A percentile compares a stretch with the other conserved stretches of the same genome.
phyloP scores from a whole-genome alignment of 2,888 invertebrate genomes.

The Keiferia lycopersicella region DNA sequence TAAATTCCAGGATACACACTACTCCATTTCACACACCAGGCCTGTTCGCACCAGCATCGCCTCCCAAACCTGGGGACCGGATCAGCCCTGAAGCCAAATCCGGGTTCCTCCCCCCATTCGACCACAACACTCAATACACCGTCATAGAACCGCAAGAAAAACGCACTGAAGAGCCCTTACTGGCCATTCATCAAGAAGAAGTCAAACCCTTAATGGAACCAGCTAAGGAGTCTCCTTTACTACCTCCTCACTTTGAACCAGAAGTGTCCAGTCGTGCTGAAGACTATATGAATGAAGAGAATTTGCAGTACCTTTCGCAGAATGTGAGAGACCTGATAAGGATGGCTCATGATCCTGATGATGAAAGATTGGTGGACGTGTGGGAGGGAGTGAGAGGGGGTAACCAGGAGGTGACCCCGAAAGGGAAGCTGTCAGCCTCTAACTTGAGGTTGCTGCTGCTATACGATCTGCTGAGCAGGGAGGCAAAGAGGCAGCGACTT shows the following conservation, averaged over 20 bases:
- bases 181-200: constrained; percentile 59
- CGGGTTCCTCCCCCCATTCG: constrained; percentile 61
- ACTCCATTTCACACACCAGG: constrained; percentile 76
- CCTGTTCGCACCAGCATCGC: constrained; percentile 75
- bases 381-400: constrained; percentile 59
- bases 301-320: constrained; percentile 68
- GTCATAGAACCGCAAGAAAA: constrained; percentile 61
- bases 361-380: constrained; percentile 63
- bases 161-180: constrained; percentile 57
- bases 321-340: constrained; percentile 69
- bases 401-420: constrained; percentile 50
- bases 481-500: constrained; percentile 83
- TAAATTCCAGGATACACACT: constrained; percentile 58
- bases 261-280: constrained; percentile 58
- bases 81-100: constrained; percentile 36
- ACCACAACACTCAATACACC: constrained; percentile 61
- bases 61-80: constrained; percentile 64
- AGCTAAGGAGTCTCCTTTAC: constrained; percentile 48
- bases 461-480: constrained; percentile 84
- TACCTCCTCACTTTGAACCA: constrained; percentile 60
- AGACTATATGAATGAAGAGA: constrained; percentile 62
- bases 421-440: constrained; percentile 79
- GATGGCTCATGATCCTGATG: constrained; percentile 62
- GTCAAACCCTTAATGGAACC: constrained; percentile 69
- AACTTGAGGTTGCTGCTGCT: constrained; percentile 82